Base-by-base conservation (phyloP, 2,888 invertebrate species). In the Schrankia costaestrigalis region DNA sequence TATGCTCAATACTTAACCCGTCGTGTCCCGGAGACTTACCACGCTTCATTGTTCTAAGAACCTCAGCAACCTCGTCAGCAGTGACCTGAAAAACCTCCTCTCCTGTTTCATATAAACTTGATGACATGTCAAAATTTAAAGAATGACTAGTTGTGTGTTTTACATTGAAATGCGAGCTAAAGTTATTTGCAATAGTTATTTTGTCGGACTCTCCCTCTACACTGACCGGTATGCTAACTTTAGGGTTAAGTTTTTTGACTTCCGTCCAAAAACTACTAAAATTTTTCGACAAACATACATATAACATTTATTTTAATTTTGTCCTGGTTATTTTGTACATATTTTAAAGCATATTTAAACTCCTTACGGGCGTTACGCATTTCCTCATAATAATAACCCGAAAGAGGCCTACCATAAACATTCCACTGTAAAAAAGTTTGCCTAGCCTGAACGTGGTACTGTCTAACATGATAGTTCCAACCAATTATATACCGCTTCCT, bases 1-100 rank as follows among this genome's bases (percentile, higher is more conserved):
- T 27, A 22, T 40, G 40, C 13, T 39, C 34, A 8, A 39, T 28
- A 24, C 34, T 31, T 22, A 39, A 28, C 11, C 39, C 33, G 25
- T 38, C 26, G 9, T 26, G 15, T 7, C 27, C 27, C 3, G 26
- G 26, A 2, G 26, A 26, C 6, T 26, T 26, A 15, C 27, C 17
- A 11, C 11, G 9, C 4, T 18, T 17, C 27, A 27, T 27, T 11
- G 7, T 9, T 12, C 6, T 10, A 9, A 32, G 15, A 11, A 11
- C 24, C n/a, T 7, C 13, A 7, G 12, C 5, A 13, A 25, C 10
- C 6, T 25, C 24, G 3, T 11, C n/a, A 13, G 9, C 3, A 3
- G 6, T 13, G 13, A 25, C 6, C 13, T 25, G 4, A 14, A 26
- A 12, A 8, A 26, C 9, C n/a, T 26, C 11, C 4, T 9, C 8